These are phyloP conservation scores for Coracias cyanogaster DNA, from an alignment of 2,797 vertebrate genomes.

Conservation along the genomic window DNA sequence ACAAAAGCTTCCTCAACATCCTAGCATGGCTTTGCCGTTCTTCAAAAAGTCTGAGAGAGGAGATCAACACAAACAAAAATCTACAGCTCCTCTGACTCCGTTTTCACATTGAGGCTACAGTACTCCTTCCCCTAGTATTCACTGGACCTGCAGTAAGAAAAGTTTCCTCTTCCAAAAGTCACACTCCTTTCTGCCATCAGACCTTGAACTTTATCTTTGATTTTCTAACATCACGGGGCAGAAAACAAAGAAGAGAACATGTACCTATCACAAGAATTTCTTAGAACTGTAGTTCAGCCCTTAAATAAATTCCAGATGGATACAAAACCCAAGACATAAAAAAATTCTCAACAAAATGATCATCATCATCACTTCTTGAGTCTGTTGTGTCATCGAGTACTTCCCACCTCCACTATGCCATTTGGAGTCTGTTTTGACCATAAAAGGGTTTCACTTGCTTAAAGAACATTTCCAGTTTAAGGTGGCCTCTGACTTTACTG, in stretches of 20 bases:
- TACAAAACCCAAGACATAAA: not conserved
- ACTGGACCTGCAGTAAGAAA: not conserved
- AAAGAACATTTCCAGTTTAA: not conserved
- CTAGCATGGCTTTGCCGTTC: not conserved
- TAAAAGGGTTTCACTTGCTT: not conserved
- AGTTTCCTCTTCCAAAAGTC: not conserved
- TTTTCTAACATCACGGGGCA: not conserved
- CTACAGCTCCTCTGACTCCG: not conserved
- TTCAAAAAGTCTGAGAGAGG: not conserved
- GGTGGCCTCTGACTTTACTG: not conserved
- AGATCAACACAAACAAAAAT: not conserved
- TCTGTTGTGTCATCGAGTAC: not conserved
- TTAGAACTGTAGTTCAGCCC: not conserved
- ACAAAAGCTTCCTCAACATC: not conserved
- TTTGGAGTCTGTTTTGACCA: not conserved
- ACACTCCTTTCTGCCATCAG: not conserved
- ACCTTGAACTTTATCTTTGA: not conserved
- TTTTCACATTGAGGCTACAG: not conserved
- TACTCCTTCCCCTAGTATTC: not conserved
- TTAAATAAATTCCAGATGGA: not conserved
- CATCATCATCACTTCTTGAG: not conserved
- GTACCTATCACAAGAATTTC: not conserved
- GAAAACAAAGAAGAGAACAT: not conserved
- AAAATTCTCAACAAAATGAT: not conserved
- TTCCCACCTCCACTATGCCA: not conserved